Conservation (phyloP, 92 coral and sea anemone species). For the Palythoa heliodiscus region DNA sequence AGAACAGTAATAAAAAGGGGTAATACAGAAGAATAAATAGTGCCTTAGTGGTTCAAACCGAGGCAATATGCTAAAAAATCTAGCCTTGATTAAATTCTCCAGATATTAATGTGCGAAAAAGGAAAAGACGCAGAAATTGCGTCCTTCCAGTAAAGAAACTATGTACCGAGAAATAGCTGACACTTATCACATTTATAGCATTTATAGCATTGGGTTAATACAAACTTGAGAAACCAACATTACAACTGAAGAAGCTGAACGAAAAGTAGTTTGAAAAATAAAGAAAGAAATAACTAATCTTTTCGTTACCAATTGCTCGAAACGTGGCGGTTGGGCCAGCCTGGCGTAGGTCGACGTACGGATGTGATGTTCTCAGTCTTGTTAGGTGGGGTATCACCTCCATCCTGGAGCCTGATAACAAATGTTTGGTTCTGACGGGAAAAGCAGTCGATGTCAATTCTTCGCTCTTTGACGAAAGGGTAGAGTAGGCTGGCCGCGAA, state of each 20-base stretch:
- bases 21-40: not conserved
- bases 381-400: not conserved
- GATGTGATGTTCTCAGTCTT: not conserved
- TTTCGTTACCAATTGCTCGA: constrained; percentile 19
- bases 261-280: not conserved
- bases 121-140: no score
- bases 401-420: not conserved
- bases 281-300: not conserved
- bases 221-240: not conserved
- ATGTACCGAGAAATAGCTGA: no score
- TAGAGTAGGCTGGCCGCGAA: constrained; percentile 8
- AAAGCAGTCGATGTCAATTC: not conserved
- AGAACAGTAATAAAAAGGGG: not conserved
- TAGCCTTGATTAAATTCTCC: not conserved
- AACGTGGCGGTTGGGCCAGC: not conserved
- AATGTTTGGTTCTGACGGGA: not conserved
- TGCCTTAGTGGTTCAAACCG: not conserved
- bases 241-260: not conserved
- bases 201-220: no score
- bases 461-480: not conserved
- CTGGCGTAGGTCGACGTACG: not conserved
- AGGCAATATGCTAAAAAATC: not conserved
- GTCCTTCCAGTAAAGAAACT: no score
- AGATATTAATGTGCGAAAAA: no score
- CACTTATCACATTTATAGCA: no score